phyloP scores from a whole-genome alignment of 2,797 vertebrate genomes.

The Pseudochaenichthys georgianus region DNA sequence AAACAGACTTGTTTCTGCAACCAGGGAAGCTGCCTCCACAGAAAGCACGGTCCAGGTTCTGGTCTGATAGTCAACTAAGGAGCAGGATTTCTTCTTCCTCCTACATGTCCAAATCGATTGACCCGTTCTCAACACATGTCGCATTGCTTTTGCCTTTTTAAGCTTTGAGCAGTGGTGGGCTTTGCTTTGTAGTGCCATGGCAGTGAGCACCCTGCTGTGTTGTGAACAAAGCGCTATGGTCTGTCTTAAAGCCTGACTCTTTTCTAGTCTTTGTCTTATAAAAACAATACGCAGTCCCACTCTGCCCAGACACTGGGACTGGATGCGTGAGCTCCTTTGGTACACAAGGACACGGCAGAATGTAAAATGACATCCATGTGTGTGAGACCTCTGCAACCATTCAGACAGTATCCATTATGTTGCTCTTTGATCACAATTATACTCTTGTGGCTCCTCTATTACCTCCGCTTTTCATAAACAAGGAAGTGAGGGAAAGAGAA shows the following conservation, averaged over 20 bases:
- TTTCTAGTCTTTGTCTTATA: background rate
- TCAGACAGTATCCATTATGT: constrained; percentile 63
- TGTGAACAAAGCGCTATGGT: rapidly evolving
- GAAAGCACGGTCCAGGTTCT: too few species aligned
- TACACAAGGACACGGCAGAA: constrained; percentile 14
- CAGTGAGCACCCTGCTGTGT: background rate
- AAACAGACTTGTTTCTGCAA: too few species aligned
- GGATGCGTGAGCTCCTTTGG: constrained; percentile 3
- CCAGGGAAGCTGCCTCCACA: too few species aligned
- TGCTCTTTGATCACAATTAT: constrained; percentile 67
- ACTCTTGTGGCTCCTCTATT: constrained; percentile 54
- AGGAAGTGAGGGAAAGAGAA: constrained; percentile 40
- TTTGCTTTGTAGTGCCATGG: background rate
- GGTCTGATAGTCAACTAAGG: too few species aligned
- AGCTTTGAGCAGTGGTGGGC: background rate
- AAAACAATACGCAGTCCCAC: constrained; percentile 9
- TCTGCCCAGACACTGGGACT: constrained; percentile 6
- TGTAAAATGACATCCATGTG: constrained; percentile 56
- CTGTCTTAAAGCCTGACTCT: background rate
- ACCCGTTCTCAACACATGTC: too few species aligned
- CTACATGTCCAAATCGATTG: too few species aligned
- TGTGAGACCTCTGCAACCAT: constrained; percentile 58
- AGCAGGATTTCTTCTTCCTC: too few species aligned
- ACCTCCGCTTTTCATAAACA: constrained; percentile 54
- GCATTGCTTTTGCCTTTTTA: background rate